Evolutionary conservation across 2,888 invertebrate species (phyloP).

Genomic region (Epirrhoe alternata): DNA sequence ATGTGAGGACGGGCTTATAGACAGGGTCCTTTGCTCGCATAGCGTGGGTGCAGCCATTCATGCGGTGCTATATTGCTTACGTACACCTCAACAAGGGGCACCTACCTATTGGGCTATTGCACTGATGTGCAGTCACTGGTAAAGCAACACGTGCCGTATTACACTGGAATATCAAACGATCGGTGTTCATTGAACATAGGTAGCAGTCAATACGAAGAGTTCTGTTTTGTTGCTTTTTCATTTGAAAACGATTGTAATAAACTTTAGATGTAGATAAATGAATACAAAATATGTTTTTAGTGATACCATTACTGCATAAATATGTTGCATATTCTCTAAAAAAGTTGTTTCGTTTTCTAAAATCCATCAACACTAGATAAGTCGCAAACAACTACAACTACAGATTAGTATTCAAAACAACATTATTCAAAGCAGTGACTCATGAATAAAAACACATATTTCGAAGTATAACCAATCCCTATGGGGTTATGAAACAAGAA

Average conservation of each 20-base stretch:
- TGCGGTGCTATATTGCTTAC: slow-evolving; percentile 57
- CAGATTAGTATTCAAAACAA: slow-evolving; percentile 3
- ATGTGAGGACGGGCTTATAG: slow-evolving; percentile 61
- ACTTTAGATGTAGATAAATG: background rate
- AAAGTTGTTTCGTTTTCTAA: background rate
- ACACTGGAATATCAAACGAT: slow-evolving; percentile 25
- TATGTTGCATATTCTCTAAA: no score
- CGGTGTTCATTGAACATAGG: slow-evolving; percentile 23
- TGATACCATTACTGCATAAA: background rate
- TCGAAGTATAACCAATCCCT: slow-evolving; percentile 27
- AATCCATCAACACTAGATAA: background rate
- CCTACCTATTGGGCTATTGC: slow-evolving; percentile 28
- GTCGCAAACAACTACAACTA: background rate
- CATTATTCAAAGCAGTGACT: slow-evolving; percentile 9
- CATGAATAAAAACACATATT: slow-evolving; percentile 12
- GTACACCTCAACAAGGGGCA: slow-evolving; percentile 41
- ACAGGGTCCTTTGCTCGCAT: slow-evolving; percentile 67
- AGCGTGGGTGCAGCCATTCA: slow-evolving; percentile 69
- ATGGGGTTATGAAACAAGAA: slow-evolving; percentile 38
- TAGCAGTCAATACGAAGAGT: slow-evolving; percentile 8
- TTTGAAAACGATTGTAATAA: background rate
- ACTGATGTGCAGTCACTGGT: slow-evolving; percentile 37
- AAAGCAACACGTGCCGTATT: slow-evolving; percentile 37
- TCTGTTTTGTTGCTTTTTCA: background rate
- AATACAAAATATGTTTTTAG: background rate